phyloP scores from a whole-genome alignment of 2,888 invertebrate genomes.

The Acleris holmiana region DNA sequence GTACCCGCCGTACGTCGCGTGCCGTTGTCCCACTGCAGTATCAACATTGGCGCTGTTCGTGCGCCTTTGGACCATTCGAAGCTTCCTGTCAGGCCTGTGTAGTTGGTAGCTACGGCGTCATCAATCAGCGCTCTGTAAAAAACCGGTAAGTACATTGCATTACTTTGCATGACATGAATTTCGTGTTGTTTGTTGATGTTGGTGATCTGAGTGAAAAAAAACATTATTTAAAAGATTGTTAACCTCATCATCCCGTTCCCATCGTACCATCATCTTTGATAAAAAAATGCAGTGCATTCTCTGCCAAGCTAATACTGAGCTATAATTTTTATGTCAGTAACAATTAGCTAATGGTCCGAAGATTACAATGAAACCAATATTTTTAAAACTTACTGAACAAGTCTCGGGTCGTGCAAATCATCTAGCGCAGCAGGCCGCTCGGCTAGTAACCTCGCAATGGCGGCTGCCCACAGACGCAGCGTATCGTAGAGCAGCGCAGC shows the following conservation, averaged over 20 bases:
- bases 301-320: too few species aligned
- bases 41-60: conserved; percentile 50
- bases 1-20: conserved; percentile 22
- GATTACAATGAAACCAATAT: too few species aligned
- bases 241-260: too few species aligned
- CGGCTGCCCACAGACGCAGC: conserved; percentile 63
- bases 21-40: conserved; percentile 86
- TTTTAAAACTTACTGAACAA: conserved; percentile 54
- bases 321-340: too few species aligned
- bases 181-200: too few species aligned
- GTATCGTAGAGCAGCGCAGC: conserved; percentile 70
- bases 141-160: too few species aligned
- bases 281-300: too few species aligned
- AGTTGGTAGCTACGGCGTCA: conserved; percentile 49
- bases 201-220: too few species aligned
- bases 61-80: conserved; percentile 56
- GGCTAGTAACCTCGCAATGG: conserved; percentile 53
- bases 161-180: too few species aligned
- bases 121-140: conserved; percentile 52
- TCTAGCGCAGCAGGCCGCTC: conserved; percentile 54
- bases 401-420: conserved; percentile 57
- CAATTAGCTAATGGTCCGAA: too few species aligned
- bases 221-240: too few species aligned
- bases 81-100: conserved; percentile 62
- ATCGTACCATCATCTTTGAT: too few species aligned